Base-by-base conservation (phyloP, 2,888 invertebrate genomes). In the Dasypolia templi region DNA sequence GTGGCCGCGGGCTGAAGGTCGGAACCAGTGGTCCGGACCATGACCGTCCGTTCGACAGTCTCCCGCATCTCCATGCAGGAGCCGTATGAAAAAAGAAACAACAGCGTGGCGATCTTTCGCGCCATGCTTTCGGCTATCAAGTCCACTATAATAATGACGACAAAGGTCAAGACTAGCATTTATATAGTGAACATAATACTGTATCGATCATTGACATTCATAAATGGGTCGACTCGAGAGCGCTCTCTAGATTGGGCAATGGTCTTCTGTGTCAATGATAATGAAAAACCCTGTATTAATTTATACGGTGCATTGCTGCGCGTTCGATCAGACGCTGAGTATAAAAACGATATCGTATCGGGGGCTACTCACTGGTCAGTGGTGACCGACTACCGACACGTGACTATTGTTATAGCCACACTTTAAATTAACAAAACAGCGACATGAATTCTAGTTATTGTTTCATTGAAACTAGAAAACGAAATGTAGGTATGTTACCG, bases 1-100 rank as follows among this genome's bases (percentile, higher is more conserved):
- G 97, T 96, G 0, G 97, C 97, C 0, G 97, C 97, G 0, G 96
- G 96, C 79, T 96, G 97, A 51, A 97, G 96, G 89, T 97, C 97
- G 9, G 96, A 96, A 58, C 96, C 96, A 0, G 96, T 95, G 74
- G 96, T 97, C 70, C 97, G 94, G 56, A 97, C 96, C 93, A 97
- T 95, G 46, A 96, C 96, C 95, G 96, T 97, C 82, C 96, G 91
- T 81, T 96, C 94, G 2, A 96, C 95, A 6, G 96, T 96, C 88
- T 96, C 96, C 85, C 92, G 92, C 94, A 94, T 95, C 86, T 95
- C 93, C 93, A 95, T 95, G 85, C 94, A 93, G 85, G 91, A 89
- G 58, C 89, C 92, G 75, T 83, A 88, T 29, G 89, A 88, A 65
- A 89, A 82, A 51, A 93, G 77, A n/a, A 94, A 68, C 69, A 94